Evolutionary conservation across 2,113 vertebrate genomes (phyloP).

Genomic region (rabbit (Oryctolagus cuniculus)): mOryCun1.1 NC_091453.1:84116501-84117000

Average conservation of each 20-base stretch:
- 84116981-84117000: constrained; percentile 95
- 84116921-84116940: background rate
- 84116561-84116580: background rate
- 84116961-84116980: constrained; percentile 81
- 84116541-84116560: background rate
- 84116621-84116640: background rate
- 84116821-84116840: constrained; percentile 31
- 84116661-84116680: background rate
- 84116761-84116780: background rate
- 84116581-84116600: background rate
- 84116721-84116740: constrained; percentile 18
- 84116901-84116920: constrained; percentile 36
- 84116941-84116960: background rate
- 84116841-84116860: constrained; percentile 33
- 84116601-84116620: background rate
- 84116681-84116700: constrained; percentile 21
- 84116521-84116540: constrained; percentile 30
- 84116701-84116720: background rate
- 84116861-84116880: background rate
- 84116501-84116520: constrained; percentile 4
- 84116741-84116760: constrained; percentile 27
- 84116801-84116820: background rate
- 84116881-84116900: background rate
- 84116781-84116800: background rate
- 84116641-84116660: constrained; percentile 21